phyloP scores from a whole-genome alignment of 2,888 invertebrate species.

The Chironomus tentans region DNA sequence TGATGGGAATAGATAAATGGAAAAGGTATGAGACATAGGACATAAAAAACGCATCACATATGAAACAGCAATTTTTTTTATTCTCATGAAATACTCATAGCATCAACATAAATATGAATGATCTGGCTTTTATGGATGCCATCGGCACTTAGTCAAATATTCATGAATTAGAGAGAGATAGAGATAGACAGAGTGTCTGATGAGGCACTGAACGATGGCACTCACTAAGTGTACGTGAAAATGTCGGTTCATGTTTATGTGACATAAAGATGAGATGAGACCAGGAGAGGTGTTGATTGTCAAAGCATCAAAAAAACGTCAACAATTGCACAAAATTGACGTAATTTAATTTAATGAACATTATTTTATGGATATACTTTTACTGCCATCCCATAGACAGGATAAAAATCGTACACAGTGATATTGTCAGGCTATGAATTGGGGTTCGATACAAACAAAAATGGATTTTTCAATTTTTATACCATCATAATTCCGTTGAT shows the following conservation, averaged over 20 bases:
- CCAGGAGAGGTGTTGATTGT: background rate
- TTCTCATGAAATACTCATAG: background rate
- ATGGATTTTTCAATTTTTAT: background rate
- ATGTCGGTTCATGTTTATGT: background rate
- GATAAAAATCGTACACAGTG: background rate
- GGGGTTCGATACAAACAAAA: background rate
- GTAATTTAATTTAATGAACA: slow-evolving; percentile 26
- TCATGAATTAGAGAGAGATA: background rate
- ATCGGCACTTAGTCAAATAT: background rate
- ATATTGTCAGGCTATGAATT: too few species aligned
- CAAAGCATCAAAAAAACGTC: background rate
- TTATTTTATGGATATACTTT: background rate
- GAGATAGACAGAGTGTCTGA: too few species aligned
- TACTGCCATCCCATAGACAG: background rate
- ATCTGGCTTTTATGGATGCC: slow-evolving; percentile 1
- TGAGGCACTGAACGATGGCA: background rate
- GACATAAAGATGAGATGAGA: background rate
- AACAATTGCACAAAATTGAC: slow-evolving; percentile 20
- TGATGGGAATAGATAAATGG: background rate
- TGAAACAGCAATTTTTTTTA: background rate
- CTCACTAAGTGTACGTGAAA: background rate
- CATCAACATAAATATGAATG: background rate
- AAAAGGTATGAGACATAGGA: background rate
- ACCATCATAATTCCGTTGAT: background rate
- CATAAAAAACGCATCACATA: slow-evolving; percentile 24